Evolutionary conservation across 1,140 invertebrate genomes (phyloP), one percentile per base, ranked within the genome.

Genomic region (Sycophila sp.): DNA sequence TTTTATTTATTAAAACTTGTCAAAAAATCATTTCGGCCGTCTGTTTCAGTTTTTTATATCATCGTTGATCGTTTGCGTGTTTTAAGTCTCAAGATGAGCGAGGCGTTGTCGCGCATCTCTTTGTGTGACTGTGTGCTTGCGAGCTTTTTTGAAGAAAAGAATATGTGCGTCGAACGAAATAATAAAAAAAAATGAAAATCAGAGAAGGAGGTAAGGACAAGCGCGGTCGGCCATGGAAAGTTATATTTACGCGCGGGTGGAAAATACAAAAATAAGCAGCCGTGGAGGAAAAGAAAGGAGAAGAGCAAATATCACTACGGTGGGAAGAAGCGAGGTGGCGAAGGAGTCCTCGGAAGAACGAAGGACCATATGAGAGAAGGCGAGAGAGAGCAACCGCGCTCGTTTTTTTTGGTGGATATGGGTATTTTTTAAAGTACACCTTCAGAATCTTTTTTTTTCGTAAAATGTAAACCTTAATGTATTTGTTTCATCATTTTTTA

Each of bases 1-100:
- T n/a, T n/a, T n/a, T n/a, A n/a, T n/a, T n/a, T n/a, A n/a, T n/a
- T n/a, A n/a, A n/a, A n/a, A n/a, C n/a, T n/a, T n/a, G n/a, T n/a
- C n/a, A 26, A 28, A 53, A 53, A 53, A 26, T 47, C 19, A 8
- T 24, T 51, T 26, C 13, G 47, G 24, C 19, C 47, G 47, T n/a
- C n/a, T n/a, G n/a, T n/a, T n/a, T n/a, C n/a, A n/a, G n/a, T n/a
- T n/a, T n/a, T n/a, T n/a, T n/a, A n/a, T n/a, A n/a, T n/a, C n/a
- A n/a, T n/a, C n/a, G n/a, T n/a, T n/a, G n/a, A n/a, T n/a, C 47
- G 47, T 28, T 19, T 51, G 19, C 11, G 47, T 11, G 22, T 51
- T 77, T 82, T 80, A 80, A 79, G 81, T 73, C 69, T 80, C 81
- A 80, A 74, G n/a, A n/a, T n/a, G n/a, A n/a, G n/a, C n/a, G n/a